Percentiles rank a stretch among this genome's conserved stretches.
These are phyloP conservation scores for Drosophila falleni DNA, from an alignment of 2,888 invertebrate genomes.

Conservation along the genomic window DNA sequence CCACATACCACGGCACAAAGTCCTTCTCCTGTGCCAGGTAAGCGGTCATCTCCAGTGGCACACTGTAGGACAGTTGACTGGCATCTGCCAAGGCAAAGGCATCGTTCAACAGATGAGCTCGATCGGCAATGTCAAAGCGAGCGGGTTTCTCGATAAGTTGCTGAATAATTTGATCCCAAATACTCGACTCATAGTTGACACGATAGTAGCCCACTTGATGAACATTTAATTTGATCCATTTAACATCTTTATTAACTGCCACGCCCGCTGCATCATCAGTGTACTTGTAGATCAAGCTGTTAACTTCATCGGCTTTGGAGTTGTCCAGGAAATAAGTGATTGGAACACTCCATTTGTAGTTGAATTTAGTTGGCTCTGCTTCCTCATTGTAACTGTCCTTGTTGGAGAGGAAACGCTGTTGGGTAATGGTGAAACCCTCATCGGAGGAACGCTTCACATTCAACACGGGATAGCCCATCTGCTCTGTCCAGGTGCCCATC, in stretches of 20 bases:
- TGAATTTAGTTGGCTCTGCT: constrained; percentile 85
- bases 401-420: constrained; percentile 91
- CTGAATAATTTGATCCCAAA: constrained; percentile 87
- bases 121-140: constrained; percentile 88
- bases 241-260: constrained; percentile 83
- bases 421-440: constrained; percentile 87
- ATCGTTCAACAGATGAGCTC: constrained; percentile 92
- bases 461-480: constrained; percentile 94
- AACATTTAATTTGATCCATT: constrained; percentile 93
- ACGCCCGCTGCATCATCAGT: constrained; percentile 30
- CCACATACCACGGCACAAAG: constrained; percentile 92
- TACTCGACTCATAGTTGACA: constrained; percentile 90
- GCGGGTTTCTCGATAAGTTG: constrained; percentile 76
- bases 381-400: constrained; percentile 86
- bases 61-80: constrained; percentile 88
- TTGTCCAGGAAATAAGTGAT: constrained; percentile 89
- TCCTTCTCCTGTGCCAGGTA: constrained; percentile 89
- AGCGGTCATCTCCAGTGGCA: constrained; percentile 89
- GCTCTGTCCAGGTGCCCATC: constrained; percentile 95
- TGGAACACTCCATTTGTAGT: constrained; percentile 93
- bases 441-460: constrained; percentile 86
- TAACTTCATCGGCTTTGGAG: constrained; percentile 76
- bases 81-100: constrained; percentile 92
- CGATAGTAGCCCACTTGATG: constrained; percentile 94
- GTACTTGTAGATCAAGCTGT: constrained; percentile 75